phyloP scores from a whole-genome alignment of 2,888 invertebrate species.

The Ctena decussata region DNA sequence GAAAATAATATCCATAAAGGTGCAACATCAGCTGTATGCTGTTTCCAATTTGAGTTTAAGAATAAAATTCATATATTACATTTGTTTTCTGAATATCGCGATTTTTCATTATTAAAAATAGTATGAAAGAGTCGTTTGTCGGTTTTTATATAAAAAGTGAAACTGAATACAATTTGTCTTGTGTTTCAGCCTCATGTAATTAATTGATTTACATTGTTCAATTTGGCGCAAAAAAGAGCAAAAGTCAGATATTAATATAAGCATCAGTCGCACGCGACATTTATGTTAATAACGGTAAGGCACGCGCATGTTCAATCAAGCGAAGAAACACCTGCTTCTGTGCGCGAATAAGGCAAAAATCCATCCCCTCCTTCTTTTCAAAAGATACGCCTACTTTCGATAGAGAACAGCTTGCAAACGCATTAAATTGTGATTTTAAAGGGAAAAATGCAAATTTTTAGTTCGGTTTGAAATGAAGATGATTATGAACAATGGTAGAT shows the following conservation, averaged over 20 bases:
- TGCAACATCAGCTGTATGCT: no score
- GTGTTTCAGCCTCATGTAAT: no score
- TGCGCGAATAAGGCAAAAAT: background rate
- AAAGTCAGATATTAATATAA: background rate
- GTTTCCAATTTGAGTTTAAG: no score
- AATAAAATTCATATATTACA: no score
- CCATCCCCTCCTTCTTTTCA: background rate
- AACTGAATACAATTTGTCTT: no score
- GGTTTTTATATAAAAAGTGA: no score
- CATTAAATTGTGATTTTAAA: background rate
- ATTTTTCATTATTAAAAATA: no score
- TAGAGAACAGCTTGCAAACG: background rate
- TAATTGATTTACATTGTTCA: background rate
- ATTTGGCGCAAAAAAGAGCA: conserved; percentile 6
- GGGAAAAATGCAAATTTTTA: background rate
- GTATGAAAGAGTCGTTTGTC: no score
- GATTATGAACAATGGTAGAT: background rate
- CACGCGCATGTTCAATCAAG: background rate
- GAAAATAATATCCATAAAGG: no score
- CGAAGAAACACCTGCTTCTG: background rate
- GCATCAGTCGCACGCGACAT: conserved; percentile 8
- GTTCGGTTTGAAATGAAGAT: background rate
- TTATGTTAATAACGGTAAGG: conserved; percentile 12
- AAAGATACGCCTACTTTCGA: background rate
- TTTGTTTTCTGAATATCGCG: no score